Conservation (phyloP, 2,888 invertebrate genomes). For the Clitarchus hookeri region DNA sequence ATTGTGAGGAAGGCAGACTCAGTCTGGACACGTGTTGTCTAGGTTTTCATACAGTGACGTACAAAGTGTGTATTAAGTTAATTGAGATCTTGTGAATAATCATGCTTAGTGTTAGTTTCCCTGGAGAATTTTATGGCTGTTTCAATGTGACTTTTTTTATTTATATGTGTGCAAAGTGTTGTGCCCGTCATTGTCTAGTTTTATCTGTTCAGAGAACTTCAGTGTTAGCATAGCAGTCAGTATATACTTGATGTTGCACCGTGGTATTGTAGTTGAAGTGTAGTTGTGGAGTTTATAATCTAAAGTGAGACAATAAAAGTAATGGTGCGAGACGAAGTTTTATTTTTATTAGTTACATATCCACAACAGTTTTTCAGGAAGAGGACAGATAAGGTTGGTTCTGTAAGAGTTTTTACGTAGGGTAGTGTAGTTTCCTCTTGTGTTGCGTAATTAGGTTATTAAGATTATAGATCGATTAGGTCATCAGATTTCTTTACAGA, state of each 20-base stretch:
- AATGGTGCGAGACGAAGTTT: neutral
- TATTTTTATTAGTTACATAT: neutral
- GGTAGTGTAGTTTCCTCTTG: too few relatives aligned
- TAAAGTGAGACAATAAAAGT: neutral
- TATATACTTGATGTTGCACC: neutral
- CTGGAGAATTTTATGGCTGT: neutral
- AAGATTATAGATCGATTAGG: too few relatives aligned
- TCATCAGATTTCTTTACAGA: too few relatives aligned
- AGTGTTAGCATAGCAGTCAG: neutral
- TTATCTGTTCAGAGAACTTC: neutral
- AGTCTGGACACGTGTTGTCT: neutral
- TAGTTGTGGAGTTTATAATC: neutral
- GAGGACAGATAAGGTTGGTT: too few relatives aligned
- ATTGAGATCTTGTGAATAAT: neutral
- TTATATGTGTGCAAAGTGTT: neutral
- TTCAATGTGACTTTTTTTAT: neutral
- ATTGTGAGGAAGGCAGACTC: conserved; percentile 1
- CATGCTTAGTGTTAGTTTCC: neutral
- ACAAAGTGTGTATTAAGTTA: conserved; percentile 3
- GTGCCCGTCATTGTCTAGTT: neutral
- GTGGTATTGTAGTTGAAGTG: neutral
- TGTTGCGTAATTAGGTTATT: too few relatives aligned
- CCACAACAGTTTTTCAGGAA: neutral
- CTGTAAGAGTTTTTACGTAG: too few relatives aligned
- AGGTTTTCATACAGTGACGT: conserved; percentile 14